These are phyloP conservation scores for Microtus oregoni DNA, from an alignment of 2,113 vertebrate genomes.

Conservation along the genomic window DNA sequence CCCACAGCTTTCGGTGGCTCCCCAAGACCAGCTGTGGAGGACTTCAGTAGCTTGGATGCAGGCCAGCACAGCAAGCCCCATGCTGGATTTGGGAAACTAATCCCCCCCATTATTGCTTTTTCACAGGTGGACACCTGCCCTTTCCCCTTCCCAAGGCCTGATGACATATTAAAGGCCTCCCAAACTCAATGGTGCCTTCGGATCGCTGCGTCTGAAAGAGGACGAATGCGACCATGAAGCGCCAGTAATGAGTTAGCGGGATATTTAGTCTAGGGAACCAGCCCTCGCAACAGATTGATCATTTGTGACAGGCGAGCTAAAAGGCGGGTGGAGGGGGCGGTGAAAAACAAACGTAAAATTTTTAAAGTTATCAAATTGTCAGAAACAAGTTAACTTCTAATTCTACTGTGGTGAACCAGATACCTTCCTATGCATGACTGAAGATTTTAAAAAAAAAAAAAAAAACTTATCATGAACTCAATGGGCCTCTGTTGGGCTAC, in stretches of 20 bases:
- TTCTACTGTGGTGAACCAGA: background rate
- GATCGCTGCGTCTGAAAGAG: constrained; percentile 58
- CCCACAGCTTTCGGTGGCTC: constrained; percentile 83
- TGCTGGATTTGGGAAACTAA: constrained; percentile 82
- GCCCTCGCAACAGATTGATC: constrained; percentile 68
- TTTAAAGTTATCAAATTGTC: background rate
- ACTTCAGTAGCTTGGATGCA: constrained; percentile 85
- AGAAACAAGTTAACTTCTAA: background rate
- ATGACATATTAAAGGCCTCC: constrained; percentile 77
- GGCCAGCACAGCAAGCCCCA: constrained; percentile 85
- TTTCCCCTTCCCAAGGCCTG: constrained; percentile 83
- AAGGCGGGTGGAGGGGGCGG: background rate
- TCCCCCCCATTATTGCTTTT: constrained; percentile 83
- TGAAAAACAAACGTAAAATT: background rate
- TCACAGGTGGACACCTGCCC: constrained; percentile 85
- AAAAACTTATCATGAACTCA: background rate
- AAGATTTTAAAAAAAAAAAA: too few relatives aligned
- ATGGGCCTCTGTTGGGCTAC: fast-evolving
- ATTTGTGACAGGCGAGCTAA: constrained; percentile 71
- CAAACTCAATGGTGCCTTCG: constrained; percentile 64
- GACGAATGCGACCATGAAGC: constrained; percentile 41
- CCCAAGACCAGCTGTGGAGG: constrained; percentile 81
- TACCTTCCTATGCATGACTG: background rate
- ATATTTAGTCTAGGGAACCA: constrained; percentile 37
- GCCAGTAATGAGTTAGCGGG: constrained; percentile 33